Evolutionary conservation across 2,888 invertebrate genomes (phyloP), one percentile per base, ranked within the genome.

Genomic region (Caenorhabditis wallacei): DNA sequence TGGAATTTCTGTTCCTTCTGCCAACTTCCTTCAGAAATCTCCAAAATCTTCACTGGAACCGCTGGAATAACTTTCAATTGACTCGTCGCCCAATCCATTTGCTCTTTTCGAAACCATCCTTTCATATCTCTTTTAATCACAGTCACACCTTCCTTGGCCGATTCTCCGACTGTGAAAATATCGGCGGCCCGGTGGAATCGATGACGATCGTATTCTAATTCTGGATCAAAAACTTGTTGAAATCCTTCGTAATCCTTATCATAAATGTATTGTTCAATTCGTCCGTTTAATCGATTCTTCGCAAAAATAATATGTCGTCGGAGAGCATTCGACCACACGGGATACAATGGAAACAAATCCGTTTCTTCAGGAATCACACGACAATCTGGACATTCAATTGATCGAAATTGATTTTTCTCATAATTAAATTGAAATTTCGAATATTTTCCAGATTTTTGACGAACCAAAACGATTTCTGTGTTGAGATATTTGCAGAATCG

Each of bases 231-330:
- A 10, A 69, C 69, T 20, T 69, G 69, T 43, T 69, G 51, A 37
- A 69, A 69, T 24, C 61, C 61, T 24, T 61, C 43, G 46, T 61
- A 61, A 4, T 61, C 61, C 22, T 30, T 56, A 8, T 71, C 48
- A 30, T 71, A 71, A 10, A 71, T 48, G 35, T 59, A 71, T 22
- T 71, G 71, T 57, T 71, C 59, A 0, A 71, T 43, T 26, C 26
- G 16, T 5, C 20, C 18, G 16, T 59, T 56, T 7, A 71, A 20
- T 11, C 1, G 1, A 20, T 71, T 71, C 7, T 37, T 20, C 22
- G 24, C 71, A 16, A 71, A 71, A 11, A 71, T 71, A 7, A 71
- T 37, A 48, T 71, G 48, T 22, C 59, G 48, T 13, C 18, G 24
- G 37, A 59, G 51, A 13, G n/a, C 13, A 24, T 71, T 57, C 37